phyloP scores from a whole-genome alignment of 2,113 vertebrate genomes.

The Rhombomys opimus region DNA sequence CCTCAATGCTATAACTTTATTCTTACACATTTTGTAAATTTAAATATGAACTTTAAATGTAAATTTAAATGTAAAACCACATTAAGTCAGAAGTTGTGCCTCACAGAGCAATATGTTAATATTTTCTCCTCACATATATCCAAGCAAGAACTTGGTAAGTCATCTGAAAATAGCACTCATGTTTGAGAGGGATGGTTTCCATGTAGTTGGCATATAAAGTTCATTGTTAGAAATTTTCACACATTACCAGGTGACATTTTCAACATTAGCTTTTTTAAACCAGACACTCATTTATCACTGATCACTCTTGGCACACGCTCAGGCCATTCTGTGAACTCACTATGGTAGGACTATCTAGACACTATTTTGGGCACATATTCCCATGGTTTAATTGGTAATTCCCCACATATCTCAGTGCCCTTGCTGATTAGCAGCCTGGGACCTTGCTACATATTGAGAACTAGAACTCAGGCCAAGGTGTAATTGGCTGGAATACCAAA shows the following conservation, averaged over 20 bases:
- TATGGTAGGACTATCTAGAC: not conserved
- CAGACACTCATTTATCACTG: not conserved
- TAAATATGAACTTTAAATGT: not conserved
- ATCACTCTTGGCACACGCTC: not conserved
- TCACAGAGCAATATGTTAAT: not conserved
- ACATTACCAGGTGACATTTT: not conserved
- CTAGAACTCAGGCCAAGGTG: not conserved
- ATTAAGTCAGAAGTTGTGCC: not conserved
- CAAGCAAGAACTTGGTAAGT: not conserved
- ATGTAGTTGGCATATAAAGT: not conserved
- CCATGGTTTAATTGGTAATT: not conserved
- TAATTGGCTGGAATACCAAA: not conserved
- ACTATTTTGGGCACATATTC: not conserved
- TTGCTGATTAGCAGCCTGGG: conserved; percentile 1
- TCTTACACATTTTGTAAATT: no score
- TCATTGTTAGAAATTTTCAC: conserved; percentile 1
- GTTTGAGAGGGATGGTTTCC: not conserved
- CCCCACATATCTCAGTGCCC: not conserved
- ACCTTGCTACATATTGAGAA: not conserved
- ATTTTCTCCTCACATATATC: not conserved
- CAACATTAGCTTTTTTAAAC: not conserved
- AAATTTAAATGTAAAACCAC: not conserved
- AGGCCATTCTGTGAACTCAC: not conserved
- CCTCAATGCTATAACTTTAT: no score
- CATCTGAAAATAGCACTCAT: not conserved